A percentile compares a stretch with the other conserved stretches of the same genome.
phyloP scores from a whole-genome alignment of 2,797 vertebrate species.

The Helarctos malayanus region DNA sequence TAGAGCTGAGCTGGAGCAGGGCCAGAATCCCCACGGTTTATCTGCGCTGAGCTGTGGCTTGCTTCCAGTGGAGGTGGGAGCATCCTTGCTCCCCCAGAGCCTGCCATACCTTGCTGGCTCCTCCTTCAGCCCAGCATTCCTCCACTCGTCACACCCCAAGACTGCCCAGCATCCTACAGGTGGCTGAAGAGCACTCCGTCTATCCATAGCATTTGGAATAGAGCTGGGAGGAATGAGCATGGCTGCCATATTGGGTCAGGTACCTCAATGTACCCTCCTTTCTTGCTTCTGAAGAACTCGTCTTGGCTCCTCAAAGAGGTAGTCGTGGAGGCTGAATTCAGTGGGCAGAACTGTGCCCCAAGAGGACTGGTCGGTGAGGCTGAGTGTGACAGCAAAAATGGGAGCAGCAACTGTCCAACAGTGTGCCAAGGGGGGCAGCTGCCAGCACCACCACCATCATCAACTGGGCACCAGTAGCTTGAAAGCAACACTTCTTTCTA shows the following conservation, averaged over 20 bases:
- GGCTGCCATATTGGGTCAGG: not conserved
- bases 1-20: not conserved
- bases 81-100: not conserved
- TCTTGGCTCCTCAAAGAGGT: not conserved
- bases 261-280: not conserved
- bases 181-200: not conserved
- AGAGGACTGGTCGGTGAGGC: not conserved
- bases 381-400: not conserved
- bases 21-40: not conserved
- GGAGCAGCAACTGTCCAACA: not conserved
- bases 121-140: not conserved
- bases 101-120: too few relatives aligned
- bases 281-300: not conserved
- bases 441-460: rapidly evolving
- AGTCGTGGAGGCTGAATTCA: not conserved
- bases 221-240: not conserved
- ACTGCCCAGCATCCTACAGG: not conserved
- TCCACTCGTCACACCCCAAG: not conserved
- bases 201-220: not conserved
- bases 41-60: not conserved
- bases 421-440: rapidly evolving
- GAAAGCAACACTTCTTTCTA: not conserved
- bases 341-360: not conserved
- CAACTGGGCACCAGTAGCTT: not conserved
- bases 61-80: too few relatives aligned